Evolutionary conservation across 2,888 invertebrate species (phyloP).

Genomic region (Tigriopus californicus): DNA sequence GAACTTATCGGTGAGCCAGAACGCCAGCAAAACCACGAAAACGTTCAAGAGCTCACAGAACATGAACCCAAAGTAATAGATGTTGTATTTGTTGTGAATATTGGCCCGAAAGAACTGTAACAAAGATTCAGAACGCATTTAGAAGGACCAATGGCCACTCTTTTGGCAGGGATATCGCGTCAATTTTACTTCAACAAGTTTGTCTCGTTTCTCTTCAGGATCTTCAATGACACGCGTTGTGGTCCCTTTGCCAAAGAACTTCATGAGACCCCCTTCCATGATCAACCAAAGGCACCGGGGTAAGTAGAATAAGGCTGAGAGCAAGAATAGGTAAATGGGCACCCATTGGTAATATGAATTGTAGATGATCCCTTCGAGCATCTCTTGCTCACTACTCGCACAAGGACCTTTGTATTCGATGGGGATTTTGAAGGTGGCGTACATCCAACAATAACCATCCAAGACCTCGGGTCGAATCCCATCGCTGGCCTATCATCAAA

Average conservation of each 20-base stretch:
- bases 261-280: constrained; percentile 15
- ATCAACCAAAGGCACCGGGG: constrained; percentile 12
- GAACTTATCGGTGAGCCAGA: constrained; percentile 9
- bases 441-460: constrained; percentile 15
- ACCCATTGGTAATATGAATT: constrained; percentile 16
- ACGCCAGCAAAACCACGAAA: constrained; percentile 1
- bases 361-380: constrained; percentile 12
- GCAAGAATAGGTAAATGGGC: constrained; percentile 3
- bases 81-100: constrained; percentile 14
- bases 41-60: constrained; percentile 14
- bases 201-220: constrained; percentile 14
- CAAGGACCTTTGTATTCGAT: constrained; percentile 10
- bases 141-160: background rate
- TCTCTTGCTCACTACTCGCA: constrained; percentile 7
- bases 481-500: background rate
- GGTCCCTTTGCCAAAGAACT: constrained; percentile 16
- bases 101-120: background rate
- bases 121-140: background rate
- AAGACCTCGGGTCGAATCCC: constrained; percentile 3
- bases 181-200: constrained; percentile 2
- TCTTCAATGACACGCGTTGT: constrained; percentile 11
- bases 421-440: constrained; percentile 13
- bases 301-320: constrained; percentile 14
- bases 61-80: constrained; percentile 9
- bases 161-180: background rate